Conservation (phyloP, 2,113 vertebrate genomes). For the Hippocampus zosterae region DNA sequence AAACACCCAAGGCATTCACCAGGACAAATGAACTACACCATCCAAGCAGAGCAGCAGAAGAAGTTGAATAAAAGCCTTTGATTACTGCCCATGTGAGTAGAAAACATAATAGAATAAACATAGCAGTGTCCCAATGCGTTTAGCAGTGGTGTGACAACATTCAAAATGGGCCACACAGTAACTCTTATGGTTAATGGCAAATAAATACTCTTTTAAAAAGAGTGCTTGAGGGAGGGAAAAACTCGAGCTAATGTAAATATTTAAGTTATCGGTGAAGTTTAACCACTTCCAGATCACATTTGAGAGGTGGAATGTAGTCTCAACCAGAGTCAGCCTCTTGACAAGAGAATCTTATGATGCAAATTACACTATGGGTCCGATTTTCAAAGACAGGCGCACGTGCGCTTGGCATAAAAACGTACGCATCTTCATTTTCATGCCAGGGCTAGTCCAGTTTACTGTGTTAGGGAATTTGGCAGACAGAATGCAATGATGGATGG, state of each 20-base stretch:
- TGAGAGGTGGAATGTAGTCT: constrained; percentile 38
- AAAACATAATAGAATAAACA: neutral
- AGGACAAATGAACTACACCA: neutral
- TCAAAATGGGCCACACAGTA: neutral
- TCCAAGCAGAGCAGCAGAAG: neutral
- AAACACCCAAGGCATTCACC: neutral
- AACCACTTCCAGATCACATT: constrained; percentile 59
- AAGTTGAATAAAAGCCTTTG: neutral
- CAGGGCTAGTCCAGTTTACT: too few species aligned
- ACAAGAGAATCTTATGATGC: constrained; percentile 9
- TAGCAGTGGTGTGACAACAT: neutral
- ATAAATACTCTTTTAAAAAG: neutral
- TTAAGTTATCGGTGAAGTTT: constrained; percentile 22
- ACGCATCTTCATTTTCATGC: too few species aligned
- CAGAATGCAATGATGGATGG: too few species aligned
- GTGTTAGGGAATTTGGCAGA: too few species aligned
- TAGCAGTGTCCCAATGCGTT: neutral
- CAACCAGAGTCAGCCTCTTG: constrained; percentile 35
- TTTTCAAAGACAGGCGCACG: too few species aligned
- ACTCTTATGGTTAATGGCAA: neutral
- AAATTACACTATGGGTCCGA: neutral
- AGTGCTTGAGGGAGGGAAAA: neutral
- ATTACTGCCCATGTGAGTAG: neutral
- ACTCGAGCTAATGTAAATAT: neutral
- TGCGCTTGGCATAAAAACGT: too few species aligned